A percentile compares a stretch with the other conserved stretches of the same genome.
Conservation (phyloP, 2,113 vertebrate genomes). For the Cyprinus carpio region DNA sequence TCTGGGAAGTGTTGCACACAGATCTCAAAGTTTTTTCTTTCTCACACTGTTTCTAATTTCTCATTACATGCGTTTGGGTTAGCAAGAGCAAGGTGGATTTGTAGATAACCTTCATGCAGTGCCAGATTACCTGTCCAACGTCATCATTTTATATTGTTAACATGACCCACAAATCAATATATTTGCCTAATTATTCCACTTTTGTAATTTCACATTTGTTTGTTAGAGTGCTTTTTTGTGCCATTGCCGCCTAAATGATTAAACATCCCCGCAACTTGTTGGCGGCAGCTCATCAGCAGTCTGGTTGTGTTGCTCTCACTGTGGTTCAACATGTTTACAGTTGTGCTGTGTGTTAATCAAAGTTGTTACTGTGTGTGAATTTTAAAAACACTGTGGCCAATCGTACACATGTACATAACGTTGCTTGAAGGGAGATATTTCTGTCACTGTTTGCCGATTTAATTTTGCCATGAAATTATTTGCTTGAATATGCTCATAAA, state of each 20-base stretch:
- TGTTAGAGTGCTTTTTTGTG: conserved; percentile 15
- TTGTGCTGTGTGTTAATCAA: conserved; percentile 39
- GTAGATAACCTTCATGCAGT: not conserved
- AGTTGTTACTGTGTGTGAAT: conserved; percentile 38
- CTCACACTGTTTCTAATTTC: not conserved
- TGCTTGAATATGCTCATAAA: conserved; percentile 58
- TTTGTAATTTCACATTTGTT: not conserved
- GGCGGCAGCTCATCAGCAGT: not conserved
- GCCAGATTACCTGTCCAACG: not conserved
- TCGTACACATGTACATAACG: conserved; percentile 33
- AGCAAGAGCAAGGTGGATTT: not conserved
- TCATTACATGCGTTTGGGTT: conserved; percentile 2
- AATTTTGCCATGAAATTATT: conserved; percentile 55
- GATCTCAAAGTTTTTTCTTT: not conserved
- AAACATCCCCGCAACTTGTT: not conserved
- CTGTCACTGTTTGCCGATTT: conserved; percentile 16
- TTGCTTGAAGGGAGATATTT: conserved; percentile 47
- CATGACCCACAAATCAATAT: not conserved
- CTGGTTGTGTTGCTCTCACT: conserved; percentile 6
- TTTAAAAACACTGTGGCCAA: conserved; percentile 42
- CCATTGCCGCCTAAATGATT: conserved; percentile 28
- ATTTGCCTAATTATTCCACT: not conserved
- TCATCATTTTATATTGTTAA: conserved; percentile 6
- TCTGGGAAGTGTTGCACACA: not conserved
- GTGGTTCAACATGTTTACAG: conserved; percentile 54